phyloP scores from a whole-genome alignment of 92 coral and sea anemone species.

The Heteractis magnifica region DNA sequence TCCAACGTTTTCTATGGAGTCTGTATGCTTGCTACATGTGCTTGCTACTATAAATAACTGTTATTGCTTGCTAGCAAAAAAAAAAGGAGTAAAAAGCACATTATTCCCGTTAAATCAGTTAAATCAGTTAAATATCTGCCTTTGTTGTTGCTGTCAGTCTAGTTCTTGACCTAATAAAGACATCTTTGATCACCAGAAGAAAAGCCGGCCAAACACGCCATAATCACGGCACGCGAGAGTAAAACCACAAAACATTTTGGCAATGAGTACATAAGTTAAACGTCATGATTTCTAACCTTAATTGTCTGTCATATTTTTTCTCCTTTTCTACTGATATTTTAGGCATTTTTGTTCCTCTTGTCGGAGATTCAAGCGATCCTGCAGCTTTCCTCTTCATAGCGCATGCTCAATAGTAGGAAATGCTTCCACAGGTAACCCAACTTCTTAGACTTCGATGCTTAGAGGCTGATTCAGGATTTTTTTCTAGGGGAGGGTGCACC shows the following conservation, averaged over 20 bases:
- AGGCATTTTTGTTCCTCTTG: conserved; percentile 84
- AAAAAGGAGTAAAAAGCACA: not conserved
- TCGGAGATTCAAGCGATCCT: conserved; percentile 70
- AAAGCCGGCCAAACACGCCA: conserved; percentile 4
- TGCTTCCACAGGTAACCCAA: conserved; percentile 32
- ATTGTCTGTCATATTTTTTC: conserved; percentile 96
- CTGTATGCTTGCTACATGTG: too few relatives aligned
- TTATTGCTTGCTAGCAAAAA: not conserved
- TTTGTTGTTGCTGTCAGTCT: not conserved
- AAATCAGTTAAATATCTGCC: not conserved
- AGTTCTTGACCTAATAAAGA: not conserved
- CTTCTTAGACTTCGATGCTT: not conserved
- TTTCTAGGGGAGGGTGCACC: too few relatives aligned
- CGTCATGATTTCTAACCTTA: conserved; percentile 65
- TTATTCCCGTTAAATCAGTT: not conserved
- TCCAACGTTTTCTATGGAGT: too few relatives aligned
- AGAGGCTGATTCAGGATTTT: too few relatives aligned
- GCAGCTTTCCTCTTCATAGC: conserved; percentile 94
- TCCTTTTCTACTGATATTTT: conserved; percentile 86
- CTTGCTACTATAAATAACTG: not conserved
- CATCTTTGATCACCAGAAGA: not conserved
- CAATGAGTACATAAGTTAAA: not conserved
- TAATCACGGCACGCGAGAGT: not conserved
- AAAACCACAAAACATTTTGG: not conserved
- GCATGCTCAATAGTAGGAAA: conserved; percentile 57